These are phyloP conservation scores for Sceloporus undulatus DNA, from an alignment of 2,113 vertebrate genomes.

Conservation along the genomic window DNA sequence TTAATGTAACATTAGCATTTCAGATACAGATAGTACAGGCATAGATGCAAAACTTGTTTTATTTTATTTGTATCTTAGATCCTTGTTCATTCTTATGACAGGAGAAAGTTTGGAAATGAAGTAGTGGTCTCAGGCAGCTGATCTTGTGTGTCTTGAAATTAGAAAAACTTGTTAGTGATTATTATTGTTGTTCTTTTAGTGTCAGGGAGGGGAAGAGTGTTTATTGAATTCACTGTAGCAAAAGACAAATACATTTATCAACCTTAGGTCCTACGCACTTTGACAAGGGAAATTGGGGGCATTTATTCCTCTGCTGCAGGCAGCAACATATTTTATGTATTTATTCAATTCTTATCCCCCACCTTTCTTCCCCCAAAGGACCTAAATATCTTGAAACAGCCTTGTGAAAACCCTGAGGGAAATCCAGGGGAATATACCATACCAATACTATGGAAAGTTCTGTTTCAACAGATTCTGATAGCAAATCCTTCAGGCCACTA, in stretches of 20 bases:
- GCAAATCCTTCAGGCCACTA: background rate
- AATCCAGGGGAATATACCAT: background rate
- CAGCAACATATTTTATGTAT: background rate
- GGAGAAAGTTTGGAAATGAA: background rate
- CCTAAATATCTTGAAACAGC: no score
- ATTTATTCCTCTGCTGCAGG: background rate
- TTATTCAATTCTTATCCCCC: no score
- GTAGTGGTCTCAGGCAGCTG: background rate
- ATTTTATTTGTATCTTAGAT: background rate
- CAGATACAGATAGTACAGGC: background rate
- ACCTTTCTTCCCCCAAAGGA: no score
- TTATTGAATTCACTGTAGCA: background rate
- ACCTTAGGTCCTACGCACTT: background rate
- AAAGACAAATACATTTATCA: background rate
- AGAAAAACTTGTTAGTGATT: background rate
- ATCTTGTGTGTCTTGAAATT: background rate
- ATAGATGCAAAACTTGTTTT: no score
- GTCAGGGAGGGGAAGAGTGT: background rate
- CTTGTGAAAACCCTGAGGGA: background rate
- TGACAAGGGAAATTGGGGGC: background rate
- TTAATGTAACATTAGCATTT: background rate
- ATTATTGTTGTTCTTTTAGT: background rate
- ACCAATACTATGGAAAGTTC: background rate
- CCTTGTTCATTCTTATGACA: constrained; percentile 16
- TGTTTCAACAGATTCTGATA: background rate